Evolutionary conservation across 2,113 vertebrate genomes (phyloP).

Genomic region (cattle (Bos taurus)): ARS-UCD2.0 NC_037329.1:131461001-131461500

Average conservation of each 20-base stretch:
- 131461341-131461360: not conserved
- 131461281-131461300: not conserved
- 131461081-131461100: not conserved
- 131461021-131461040: not conserved
- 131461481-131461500: not conserved
- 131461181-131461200: not conserved
- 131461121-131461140: not conserved
- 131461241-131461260: not conserved
- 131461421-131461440: not conserved
- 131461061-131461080: not conserved
- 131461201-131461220: not conserved
- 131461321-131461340: not conserved
- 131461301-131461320: not conserved
- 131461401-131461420: not conserved
- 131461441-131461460: not conserved
- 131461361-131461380: not conserved
- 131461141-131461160: not conserved
- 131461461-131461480: not conserved
- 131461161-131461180: not conserved
- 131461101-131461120: not conserved
- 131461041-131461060: not conserved
- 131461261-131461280: not conserved
- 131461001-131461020: not conserved
- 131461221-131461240: not conserved
- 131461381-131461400: not conserved